Conservation (phyloP, 1,140 invertebrate genomes). For the Platyura marginata region DNA sequence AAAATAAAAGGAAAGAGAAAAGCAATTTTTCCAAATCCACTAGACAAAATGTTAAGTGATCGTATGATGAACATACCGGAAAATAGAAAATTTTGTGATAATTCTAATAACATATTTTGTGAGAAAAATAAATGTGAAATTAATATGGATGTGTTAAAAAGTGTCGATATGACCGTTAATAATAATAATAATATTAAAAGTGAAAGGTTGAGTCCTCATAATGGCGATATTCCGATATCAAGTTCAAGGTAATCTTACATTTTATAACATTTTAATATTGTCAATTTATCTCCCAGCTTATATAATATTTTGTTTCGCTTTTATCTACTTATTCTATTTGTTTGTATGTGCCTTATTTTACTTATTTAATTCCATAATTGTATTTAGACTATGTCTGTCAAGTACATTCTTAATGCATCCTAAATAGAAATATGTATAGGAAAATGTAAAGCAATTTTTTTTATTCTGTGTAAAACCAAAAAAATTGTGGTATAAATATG, state of each 20-base stretch:
- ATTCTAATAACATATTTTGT: neutral
- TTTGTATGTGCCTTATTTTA: neutral
- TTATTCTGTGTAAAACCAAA: neutral
- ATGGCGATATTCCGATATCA: neutral
- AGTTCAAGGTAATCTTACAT: neutral
- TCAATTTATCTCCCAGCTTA: neutral
- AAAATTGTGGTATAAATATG: neutral
- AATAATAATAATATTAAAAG: conserved; percentile 18
- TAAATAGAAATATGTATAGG: too few relatives aligned
- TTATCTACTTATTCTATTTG: neutral
- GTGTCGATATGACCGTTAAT: conserved; percentile 6
- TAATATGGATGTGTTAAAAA: conserved; percentile 4
- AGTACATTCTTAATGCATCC: neutral
- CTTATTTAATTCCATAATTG: neutral
- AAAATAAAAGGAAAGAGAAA: neutral
- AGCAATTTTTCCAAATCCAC: neutral
- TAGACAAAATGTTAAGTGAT: conserved; percentile 2
- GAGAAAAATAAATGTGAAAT: neutral
- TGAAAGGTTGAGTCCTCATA: conserved; percentile 28
- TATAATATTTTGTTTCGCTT: neutral
- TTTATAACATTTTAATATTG: neutral
- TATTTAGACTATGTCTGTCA: neutral
- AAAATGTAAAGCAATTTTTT: neutral
- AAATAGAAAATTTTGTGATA: conserved; percentile 1
- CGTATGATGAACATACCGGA: neutral